These are phyloP conservation scores for Tiliacea citrago DNA, from an alignment of 2,888 invertebrate genomes.

Conservation along the genomic window DNA sequence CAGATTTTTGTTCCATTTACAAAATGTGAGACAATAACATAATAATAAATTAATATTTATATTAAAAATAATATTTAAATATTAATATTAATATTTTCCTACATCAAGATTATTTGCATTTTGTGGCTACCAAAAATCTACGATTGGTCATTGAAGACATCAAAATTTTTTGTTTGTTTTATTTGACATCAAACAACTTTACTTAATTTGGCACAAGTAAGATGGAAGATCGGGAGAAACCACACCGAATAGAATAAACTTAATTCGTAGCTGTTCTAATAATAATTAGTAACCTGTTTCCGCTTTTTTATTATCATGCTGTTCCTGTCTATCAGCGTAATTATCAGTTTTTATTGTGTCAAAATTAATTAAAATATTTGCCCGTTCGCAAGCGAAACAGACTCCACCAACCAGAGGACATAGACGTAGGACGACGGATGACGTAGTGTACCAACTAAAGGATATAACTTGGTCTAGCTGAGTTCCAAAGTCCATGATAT, in stretches of 20 bases:
- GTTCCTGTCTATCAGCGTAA: not conserved
- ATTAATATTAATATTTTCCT: not conserved
- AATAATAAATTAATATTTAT: too few relatives aligned
- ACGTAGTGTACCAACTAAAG: too few relatives aligned
- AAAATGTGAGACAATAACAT: not conserved
- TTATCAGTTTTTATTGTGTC: not conserved
- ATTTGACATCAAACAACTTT: constrained; percentile 30
- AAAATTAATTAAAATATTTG: not conserved
- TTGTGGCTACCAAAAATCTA: not conserved
- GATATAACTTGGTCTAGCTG: too few relatives aligned
- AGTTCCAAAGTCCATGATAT: too few relatives aligned
- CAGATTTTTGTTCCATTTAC: not conserved
- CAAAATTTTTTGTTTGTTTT: constrained; percentile 5
- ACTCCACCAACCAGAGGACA: too few relatives aligned
- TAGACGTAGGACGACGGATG: too few relatives aligned
- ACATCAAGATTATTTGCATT: constrained; percentile 1
- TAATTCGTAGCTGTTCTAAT: not conserved
- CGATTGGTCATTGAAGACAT: not conserved
- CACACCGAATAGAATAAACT: not conserved
- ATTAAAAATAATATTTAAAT: too few relatives aligned
- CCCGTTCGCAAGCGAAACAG: not conserved
- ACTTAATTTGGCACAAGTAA: not conserved
- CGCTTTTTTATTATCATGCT: constrained; percentile 14
- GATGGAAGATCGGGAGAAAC: not conserved
- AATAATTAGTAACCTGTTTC: constrained; percentile 17